phyloP scores from a whole-genome alignment of 2,113 vertebrate species.

The Cavia porcellus region DNA sequence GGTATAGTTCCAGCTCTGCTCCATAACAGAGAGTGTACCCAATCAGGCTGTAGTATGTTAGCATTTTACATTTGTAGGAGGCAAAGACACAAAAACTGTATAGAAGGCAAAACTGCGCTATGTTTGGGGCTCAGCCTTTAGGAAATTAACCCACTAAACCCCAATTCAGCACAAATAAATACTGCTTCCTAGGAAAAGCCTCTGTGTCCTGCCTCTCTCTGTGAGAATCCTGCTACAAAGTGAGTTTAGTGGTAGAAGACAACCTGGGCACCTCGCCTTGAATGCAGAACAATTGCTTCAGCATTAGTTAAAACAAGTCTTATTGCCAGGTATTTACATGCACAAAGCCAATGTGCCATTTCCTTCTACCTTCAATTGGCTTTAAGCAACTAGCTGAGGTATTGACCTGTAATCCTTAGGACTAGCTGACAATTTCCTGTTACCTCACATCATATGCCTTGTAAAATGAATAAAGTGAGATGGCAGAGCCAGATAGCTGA shows the following conservation, averaged over 20 bases:
- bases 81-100: background rate
- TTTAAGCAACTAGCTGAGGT: too few species aligned
- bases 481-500: too few species aligned
- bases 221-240: background rate
- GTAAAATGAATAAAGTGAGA: too few species aligned
- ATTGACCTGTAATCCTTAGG: too few species aligned
- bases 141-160: background rate
- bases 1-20: background rate
- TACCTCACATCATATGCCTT: too few species aligned
- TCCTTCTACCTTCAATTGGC: too few species aligned
- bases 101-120: background rate
- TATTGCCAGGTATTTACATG: too few species aligned
- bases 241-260: background rate
- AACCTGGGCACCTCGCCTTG: too few species aligned
- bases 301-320: too few species aligned
- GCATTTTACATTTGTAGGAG: background rate
- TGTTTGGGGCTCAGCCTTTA: background rate
- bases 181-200: background rate
- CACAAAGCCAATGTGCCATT: too few species aligned
- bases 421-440: too few species aligned
- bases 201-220: background rate
- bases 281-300: too few species aligned
- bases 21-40: background rate
- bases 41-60: background rate
- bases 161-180: background rate